Base-by-base conservation (phyloP, 2,113 vertebrate species). In the Varanus komodoensis region DNA sequence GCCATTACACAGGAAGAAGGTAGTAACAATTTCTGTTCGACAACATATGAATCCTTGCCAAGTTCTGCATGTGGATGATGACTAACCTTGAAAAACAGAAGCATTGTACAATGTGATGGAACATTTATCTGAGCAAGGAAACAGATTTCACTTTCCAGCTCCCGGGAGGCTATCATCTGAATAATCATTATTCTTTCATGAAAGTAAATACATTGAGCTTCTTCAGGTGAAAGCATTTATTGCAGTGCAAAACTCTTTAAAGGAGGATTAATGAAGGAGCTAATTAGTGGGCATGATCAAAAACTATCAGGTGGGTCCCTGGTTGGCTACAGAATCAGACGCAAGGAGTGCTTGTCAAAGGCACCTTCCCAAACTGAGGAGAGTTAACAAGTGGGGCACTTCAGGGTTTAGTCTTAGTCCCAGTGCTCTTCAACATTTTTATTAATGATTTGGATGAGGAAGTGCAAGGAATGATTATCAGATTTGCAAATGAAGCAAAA, bases 101-200 rank as follows among this genome's bases (percentile, higher is more conserved):
- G 90, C 84, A 25, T 54, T 64, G 15, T 19, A 52, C 52, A 52
- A 29, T 54, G n/a, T 81, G 82, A 77, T 3, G 34, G 32, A 83
- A 48, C 4, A 50, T 82, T 83, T 27, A 50, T 83, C 8, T 77
- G 25, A 75, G 2, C 90, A 93, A 83, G 44, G 38, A 84, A 91
- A 68, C 0, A 57, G 0, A 0, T 88, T 94, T 91, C 57, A 85
- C 19, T 68, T 3, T 81, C 17, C 34, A 25, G 29, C 84, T 91
- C 67, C 27, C 19, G 12, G 84, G 89, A n/a, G 91, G 34, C 1
- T 82, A 67, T 52, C 29, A 86, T 69, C 3, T 21, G 89, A 27
- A 68, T 17, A 4, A 78, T 2, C 57, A 34, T 27, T 64, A 64
- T 2, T 0, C 0, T 11, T 15, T 1, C 61, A 61, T 74, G 77